phyloP scores from a whole-genome alignment of 2,113 vertebrate genomes.

The Etheostoma cragini region DNA sequence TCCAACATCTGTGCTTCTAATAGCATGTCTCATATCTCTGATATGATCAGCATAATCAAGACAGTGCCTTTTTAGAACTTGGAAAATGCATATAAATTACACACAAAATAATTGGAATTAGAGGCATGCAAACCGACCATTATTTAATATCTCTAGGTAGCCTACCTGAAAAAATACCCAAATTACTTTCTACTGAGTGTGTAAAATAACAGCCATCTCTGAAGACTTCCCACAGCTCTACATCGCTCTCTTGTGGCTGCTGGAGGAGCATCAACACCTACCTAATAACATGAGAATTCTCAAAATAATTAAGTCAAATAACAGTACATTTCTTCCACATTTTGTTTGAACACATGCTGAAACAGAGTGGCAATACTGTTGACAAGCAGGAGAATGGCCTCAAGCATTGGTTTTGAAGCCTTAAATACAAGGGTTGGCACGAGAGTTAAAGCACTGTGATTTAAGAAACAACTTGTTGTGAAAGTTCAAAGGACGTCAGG shows the following conservation, averaged over 20 bases:
- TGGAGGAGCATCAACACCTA: conserved; percentile 7
- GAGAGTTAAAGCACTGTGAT: conserved; percentile 42
- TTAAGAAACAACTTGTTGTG: conserved; percentile 38
- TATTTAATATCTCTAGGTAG: conserved; percentile 39
- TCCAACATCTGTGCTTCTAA: conserved; percentile 54
- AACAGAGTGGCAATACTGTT: conserved; percentile 58
- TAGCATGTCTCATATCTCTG: conserved; percentile 51
- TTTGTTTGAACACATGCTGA: conserved; percentile 62
- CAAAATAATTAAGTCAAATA: conserved; percentile 19
- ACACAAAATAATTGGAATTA: conserved; percentile 72
- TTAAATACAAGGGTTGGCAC: conserved; percentile 48
- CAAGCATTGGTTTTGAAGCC: conserved; percentile 25
- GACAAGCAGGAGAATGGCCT: conserved; percentile 59
- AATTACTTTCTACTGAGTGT: conserved; percentile 4
- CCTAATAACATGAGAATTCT: conserved; percentile 5
- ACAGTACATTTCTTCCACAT: conserved; percentile 36
- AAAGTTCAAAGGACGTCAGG: conserved; percentile 13
- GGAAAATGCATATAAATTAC: conserved; percentile 69
- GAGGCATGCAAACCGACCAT: conserved; percentile 75
- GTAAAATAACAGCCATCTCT: conserved; percentile 13
- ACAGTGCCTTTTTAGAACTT: conserved; percentile 55
- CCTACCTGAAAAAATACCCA: conserved; percentile 49
- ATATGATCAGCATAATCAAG: conserved; percentile 71
- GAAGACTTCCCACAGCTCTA: neutral
- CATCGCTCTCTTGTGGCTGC: conserved; percentile 47